A percentile compares a stretch with the other conserved stretches of the same genome.
These are phyloP conservation scores for Drosophila yooni DNA, from an alignment of 2,888 invertebrate genomes.

Conservation along the genomic window DNA sequence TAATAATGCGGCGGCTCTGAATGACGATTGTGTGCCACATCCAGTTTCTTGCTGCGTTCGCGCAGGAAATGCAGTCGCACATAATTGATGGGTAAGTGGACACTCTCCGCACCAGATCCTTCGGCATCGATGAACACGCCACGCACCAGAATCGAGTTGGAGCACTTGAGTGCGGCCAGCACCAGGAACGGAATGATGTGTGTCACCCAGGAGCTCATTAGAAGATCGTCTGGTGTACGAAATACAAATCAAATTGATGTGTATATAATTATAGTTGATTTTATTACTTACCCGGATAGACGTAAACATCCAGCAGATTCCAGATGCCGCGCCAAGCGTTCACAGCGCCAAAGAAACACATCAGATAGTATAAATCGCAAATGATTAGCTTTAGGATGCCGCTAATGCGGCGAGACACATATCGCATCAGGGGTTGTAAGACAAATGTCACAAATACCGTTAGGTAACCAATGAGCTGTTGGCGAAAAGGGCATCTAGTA, in stretches of 20 bases:
- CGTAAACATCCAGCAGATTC: conserved; percentile 91
- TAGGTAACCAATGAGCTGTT: conserved; percentile 88
- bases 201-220: conserved; percentile 92
- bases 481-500: background rate
- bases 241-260: background rate
- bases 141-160: conserved; percentile 93
- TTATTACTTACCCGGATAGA: conserved; percentile 88
- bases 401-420: conserved; percentile 88
- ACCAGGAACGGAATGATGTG: conserved; percentile 90
- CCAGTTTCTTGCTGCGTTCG: conserved; percentile 87
- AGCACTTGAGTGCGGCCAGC: conserved; percentile 92
- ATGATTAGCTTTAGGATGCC: conserved; percentile 89
- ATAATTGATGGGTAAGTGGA: conserved; percentile 93
- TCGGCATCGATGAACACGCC: conserved; percentile 96
- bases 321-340: conserved; percentile 96
- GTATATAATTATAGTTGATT: background rate
- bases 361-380: conserved; percentile 91
- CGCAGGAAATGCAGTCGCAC: conserved; percentile 91
- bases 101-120: conserved; percentile 92
- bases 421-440: conserved; percentile 90
- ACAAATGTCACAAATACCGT: conserved; percentile 90
- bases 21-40: conserved; percentile 23
- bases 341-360: conserved; percentile 92
- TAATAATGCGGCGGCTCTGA: conserved; percentile 62
- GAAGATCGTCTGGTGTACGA: conserved; percentile 87